These are phyloP conservation scores for Pteruthius melanotis DNA, from an alignment of 2,113 vertebrate species.

Conservation along the genomic window DNA sequence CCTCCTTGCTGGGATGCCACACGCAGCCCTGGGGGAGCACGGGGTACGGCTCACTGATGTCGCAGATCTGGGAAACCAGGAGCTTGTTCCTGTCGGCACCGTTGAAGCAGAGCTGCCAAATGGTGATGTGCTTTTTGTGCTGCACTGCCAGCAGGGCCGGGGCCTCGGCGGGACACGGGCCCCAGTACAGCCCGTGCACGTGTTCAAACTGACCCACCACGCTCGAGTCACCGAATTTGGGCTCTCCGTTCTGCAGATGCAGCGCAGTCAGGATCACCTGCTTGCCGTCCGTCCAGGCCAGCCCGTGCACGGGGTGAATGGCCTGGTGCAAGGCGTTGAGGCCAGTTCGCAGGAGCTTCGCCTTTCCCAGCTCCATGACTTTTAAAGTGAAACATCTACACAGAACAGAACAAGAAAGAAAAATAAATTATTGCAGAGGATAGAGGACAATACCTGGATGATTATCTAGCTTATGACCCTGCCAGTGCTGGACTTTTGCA, in stretches of 20 bases:
- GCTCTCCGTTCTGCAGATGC: constrained; percentile 72
- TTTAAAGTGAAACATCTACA: neutral
- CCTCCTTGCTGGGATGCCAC: constrained; percentile 87
- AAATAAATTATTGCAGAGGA: neutral
- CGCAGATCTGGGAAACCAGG: constrained; percentile 85
- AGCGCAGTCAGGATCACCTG: constrained; percentile 85
- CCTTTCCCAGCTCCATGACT: constrained; percentile 88
- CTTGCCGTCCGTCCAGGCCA: constrained; percentile 91
- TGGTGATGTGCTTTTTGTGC: constrained; percentile 87
- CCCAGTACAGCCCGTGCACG: constrained; percentile 88
- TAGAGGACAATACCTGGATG: fast-evolving
- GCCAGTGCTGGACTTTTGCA: neutral
- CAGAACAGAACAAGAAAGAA: neutral
- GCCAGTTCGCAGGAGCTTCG: constrained; percentile 85
- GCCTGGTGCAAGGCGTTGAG: constrained; percentile 86
- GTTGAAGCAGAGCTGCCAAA: constrained; percentile 88
- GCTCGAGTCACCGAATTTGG: constrained; percentile 82
- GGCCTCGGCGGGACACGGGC: constrained; percentile 73
- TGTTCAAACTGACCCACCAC: constrained; percentile 91
- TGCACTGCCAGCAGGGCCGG: constrained; percentile 86
- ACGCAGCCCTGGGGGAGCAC: constrained; percentile 87
- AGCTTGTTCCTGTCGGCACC: constrained; percentile 84
- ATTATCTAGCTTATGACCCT: neutral
- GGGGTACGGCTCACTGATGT: constrained; percentile 84
- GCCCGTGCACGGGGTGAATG: constrained; percentile 85